These are phyloP conservation scores for Ophion obscuratus DNA, from an alignment of 2,888 invertebrate genomes.

Conservation along the genomic window DNA sequence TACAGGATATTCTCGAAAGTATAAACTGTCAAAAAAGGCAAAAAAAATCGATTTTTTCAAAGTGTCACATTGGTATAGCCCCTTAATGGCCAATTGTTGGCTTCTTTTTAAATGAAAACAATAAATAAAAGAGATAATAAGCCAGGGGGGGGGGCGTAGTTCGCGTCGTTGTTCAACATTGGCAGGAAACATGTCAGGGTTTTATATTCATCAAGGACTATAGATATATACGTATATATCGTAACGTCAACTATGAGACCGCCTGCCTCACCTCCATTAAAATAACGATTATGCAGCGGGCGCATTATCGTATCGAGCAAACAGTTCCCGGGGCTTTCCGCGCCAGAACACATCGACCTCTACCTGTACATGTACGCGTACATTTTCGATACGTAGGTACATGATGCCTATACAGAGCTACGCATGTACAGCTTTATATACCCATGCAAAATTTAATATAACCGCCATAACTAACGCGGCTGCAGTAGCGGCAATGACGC, in stretches of 20 bases:
- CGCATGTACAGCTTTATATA: slow-evolving; percentile 3
- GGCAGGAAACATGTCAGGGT: slow-evolving; percentile 60
- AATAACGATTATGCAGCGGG: slow-evolving; percentile 79
- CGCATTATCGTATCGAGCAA: slow-evolving; percentile 75
- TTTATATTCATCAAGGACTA: background rate
- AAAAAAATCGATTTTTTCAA: too few relatives aligned
- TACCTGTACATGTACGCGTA: slow-evolving; percentile 11
- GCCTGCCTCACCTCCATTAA: slow-evolving; percentile 81
- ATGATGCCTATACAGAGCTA: background rate
- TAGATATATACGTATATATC: slow-evolving; percentile 5
- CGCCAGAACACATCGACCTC: background rate
- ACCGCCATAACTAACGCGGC: slow-evolving; percentile 35
- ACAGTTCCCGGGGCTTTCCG: slow-evolving; percentile 54
- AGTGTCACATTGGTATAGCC: slow-evolving; percentile 16
- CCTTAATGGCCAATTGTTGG: slow-evolving; percentile 75
- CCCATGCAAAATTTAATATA: slow-evolving; percentile 49
- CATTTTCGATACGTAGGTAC: background rate
- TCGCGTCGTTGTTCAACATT: slow-evolving; percentile 68
- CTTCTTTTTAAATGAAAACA: slow-evolving; percentile 45
- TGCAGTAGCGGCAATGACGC: slow-evolving; percentile 38
- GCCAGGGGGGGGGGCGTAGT: slow-evolving; percentile 76
- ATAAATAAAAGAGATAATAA: slow-evolving; percentile 14
- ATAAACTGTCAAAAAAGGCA: too few relatives aligned
- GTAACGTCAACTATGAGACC: slow-evolving; percentile 65
- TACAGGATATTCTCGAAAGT: too few relatives aligned